These are phyloP conservation scores for Solen grandis DNA, from an alignment of 1,140 invertebrate genomes.

Conservation along the genomic window DNA sequence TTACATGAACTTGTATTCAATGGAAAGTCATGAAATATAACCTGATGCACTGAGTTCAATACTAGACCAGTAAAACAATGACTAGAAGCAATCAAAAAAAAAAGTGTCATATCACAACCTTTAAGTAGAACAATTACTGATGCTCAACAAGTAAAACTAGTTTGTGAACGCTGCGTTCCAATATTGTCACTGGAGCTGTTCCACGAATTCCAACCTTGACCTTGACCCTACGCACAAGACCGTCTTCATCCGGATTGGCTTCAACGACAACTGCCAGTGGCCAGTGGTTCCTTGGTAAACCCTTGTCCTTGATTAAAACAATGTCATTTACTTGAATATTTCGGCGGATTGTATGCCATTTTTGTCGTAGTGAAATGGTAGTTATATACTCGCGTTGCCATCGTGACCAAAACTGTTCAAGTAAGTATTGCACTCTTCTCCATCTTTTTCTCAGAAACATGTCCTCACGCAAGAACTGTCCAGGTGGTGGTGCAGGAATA, in stretches of 20 bases:
- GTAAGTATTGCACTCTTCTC: constrained; percentile 56
- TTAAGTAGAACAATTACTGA: no score
- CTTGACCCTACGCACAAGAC: constrained; percentile 57
- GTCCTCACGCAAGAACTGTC: constrained; percentile 50
- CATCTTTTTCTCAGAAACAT: constrained; percentile 58
- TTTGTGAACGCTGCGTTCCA: constrained; percentile 7
- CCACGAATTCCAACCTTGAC: constrained; percentile 24
- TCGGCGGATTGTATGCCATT: constrained; percentile 41
- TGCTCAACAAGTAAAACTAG: constrained; percentile 11
- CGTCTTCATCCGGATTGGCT: constrained; percentile 53
- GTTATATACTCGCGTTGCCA: constrained; percentile 54
- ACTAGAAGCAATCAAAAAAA: no score
- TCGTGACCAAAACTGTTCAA: constrained; percentile 58
- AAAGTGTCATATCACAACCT: no score
- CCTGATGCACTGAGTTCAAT: no score
- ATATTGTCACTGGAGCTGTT: neutral
- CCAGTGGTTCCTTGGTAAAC: constrained; percentile 41
- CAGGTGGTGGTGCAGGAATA: constrained; percentile 54
- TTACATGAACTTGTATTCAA: no score
- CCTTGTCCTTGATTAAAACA: constrained; percentile 57
- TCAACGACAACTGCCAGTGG: constrained; percentile 50
- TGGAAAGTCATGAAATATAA: no score
- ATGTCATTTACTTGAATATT: constrained; percentile 57
- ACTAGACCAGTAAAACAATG: no score
- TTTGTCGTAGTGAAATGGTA: constrained; percentile 38